Percentiles rank a stretch among this genome's conserved stretches.
Evolutionary conservation across 2,888 invertebrate species (phyloP).

Genomic region (Eurois occulta): DNA sequence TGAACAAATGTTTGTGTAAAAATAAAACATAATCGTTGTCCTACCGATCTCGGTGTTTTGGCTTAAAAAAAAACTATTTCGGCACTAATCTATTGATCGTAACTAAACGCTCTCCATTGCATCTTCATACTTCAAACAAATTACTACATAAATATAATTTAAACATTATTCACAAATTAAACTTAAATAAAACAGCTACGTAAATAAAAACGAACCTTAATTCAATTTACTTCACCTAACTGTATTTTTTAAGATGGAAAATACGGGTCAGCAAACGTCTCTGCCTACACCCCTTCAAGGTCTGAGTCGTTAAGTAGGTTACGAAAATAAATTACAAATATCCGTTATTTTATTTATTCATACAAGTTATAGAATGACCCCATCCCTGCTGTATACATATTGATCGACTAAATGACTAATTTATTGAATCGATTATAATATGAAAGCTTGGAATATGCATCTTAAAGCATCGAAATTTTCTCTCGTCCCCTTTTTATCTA

Average conservation of each 20-base stretch:
- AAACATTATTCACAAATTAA: background rate
- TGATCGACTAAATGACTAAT: slow-evolving; percentile 63
- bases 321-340: slow-evolving; percentile 18
- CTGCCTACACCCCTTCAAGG: background rate
- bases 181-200: background rate
- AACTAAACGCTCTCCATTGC: background rate
- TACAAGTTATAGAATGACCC: slow-evolving; percentile 12
- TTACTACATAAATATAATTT: background rate
- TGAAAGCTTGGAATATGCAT: slow-evolving; percentile 59
- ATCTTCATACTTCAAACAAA: background rate
- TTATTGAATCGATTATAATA: slow-evolving; percentile 65
- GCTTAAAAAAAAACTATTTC: background rate
- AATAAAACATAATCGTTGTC: background rate
- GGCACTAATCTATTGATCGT: background rate
- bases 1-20: background rate
- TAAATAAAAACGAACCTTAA: background rate
- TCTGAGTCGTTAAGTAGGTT: background rate
- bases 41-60: background rate
- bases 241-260: background rate
- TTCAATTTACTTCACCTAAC: background rate
- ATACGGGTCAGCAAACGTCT: background rate
- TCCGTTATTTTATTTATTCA: slow-evolving; percentile 54
- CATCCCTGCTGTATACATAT: slow-evolving; percentile 58
- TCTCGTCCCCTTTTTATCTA: slow-evolving; percentile 26
- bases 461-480: slow-evolving; percentile 46